A percentile compares a stretch with the other conserved stretches of the same genome.
Evolutionary conservation across 1,140 invertebrate species (phyloP).

Genomic region (Sipha flava): DNA sequence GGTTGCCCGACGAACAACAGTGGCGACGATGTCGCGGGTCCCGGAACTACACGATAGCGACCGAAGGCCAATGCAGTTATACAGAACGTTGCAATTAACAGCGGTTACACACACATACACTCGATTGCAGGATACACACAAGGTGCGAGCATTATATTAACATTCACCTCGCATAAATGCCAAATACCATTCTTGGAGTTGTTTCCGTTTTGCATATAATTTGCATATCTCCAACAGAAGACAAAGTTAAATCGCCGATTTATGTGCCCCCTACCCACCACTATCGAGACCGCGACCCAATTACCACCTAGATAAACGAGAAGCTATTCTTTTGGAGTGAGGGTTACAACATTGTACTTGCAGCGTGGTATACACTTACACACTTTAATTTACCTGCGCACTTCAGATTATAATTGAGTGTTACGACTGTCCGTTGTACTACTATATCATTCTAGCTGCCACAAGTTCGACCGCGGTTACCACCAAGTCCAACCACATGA

Average conservation of each 20-base stretch:
- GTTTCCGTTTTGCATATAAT: slow-evolving; percentile 17
- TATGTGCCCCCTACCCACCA: background rate
- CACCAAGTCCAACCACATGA: too few species aligned
- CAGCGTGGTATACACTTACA: too few species aligned
- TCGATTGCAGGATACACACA: background rate
- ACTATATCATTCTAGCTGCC: too few species aligned
- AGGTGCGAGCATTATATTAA: background rate
- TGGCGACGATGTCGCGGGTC: background rate
- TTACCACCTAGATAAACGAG: too few species aligned
- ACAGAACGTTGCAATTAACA: slow-evolving; percentile 5
- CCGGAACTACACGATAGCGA: background rate
- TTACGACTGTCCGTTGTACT: too few species aligned
- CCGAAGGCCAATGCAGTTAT: background rate
- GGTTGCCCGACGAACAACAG: background rate
- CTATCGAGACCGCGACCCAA: too few species aligned
- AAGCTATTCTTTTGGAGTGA: too few species aligned
- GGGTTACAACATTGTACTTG: too few species aligned
- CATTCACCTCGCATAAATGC: background rate
- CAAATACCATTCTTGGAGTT: background rate
- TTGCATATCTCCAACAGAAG: slow-evolving; percentile 3
- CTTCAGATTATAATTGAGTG: too few species aligned
- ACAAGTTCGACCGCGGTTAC: too few species aligned
- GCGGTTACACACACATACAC: background rate
- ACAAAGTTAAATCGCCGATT: slow-evolving; percentile 23
- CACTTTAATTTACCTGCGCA: too few species aligned